phyloP scores from a whole-genome alignment of 2,113 vertebrate species.

The Agapornis roseicollis region DNA sequence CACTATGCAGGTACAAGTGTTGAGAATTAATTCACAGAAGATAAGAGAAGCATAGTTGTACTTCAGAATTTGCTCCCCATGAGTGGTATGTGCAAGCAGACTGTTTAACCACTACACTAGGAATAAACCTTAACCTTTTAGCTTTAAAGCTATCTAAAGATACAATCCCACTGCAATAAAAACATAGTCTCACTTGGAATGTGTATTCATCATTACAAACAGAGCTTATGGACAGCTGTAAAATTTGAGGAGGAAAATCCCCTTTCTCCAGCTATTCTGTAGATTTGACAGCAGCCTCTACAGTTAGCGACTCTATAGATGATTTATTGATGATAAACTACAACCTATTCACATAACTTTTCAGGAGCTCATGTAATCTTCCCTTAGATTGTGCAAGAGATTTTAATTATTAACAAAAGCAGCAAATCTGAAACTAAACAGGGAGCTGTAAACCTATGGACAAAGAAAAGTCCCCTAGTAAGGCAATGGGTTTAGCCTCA shows the following conservation, averaged over 20 bases:
- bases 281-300: neutral
- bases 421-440: neutral
- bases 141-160: neutral
- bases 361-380: neutral
- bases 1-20: neutral
- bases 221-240: neutral
- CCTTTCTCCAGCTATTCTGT: neutral
- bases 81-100: neutral
- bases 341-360: neutral
- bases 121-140: conserved; percentile 17
- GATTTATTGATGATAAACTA: neutral
- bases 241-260: neutral
- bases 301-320: neutral
- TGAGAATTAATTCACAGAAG: neutral
- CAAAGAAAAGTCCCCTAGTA: neutral
- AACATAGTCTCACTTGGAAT: neutral
- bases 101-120: neutral
- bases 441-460: neutral
- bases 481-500: neutral
- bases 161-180: neutral
- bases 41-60: neutral
- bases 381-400: neutral
- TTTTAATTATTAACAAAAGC: neutral
- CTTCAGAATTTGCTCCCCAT: neutral
- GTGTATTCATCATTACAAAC: neutral